Evolutionary conservation across 2,888 invertebrate species (phyloP), one percentile per base, ranked within the genome.

Genomic region (Camponotus fellah): DNA sequence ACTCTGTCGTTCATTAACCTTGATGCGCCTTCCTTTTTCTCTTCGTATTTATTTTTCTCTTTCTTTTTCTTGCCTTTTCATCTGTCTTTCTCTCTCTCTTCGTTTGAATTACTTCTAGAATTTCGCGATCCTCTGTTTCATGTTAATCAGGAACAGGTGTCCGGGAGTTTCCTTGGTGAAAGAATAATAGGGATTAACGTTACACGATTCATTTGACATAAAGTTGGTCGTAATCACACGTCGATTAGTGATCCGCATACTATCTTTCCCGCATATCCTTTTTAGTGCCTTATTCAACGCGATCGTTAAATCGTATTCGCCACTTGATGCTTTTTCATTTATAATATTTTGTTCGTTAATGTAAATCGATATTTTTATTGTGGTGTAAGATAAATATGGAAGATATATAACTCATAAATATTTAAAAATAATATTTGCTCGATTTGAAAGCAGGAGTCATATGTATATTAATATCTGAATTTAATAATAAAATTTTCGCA

Each of bases 1-100:
- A 84, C 85, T 83, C 84, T 87, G 81, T 64, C 86, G 87, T 86
- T 88, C 85, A 80, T 86, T 85, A 87, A 86, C 83, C 84, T 85
- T 80, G 76, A 71, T 46, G 46, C 26, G 14, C 5, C 46, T 37
- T 21, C n/a, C 68, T 56, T 10, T 21, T 56, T 66, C 26, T 56
- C 34, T 26, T 3, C 34, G 21, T 21, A 21, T 60, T 5, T 32
- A 6, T 68, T 69, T 74, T 0, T 37, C 3, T 32, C 43, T 32
- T 14, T 4, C 62, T 9, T 26, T 21, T 12, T 75, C 14, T 37
- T 62, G 40, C 43, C 49, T 69, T 66, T 26, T 34, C 21, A 12
- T 14, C 12, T 17, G 12, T 37, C 37, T 37, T 8, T 17, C 21
- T 37, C 37, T 71, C 34, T 43, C 32, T 32, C 32, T 32, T 26